phyloP scores from a whole-genome alignment of 2,113 vertebrate genomes.

The Alligator sinensis region DNA sequence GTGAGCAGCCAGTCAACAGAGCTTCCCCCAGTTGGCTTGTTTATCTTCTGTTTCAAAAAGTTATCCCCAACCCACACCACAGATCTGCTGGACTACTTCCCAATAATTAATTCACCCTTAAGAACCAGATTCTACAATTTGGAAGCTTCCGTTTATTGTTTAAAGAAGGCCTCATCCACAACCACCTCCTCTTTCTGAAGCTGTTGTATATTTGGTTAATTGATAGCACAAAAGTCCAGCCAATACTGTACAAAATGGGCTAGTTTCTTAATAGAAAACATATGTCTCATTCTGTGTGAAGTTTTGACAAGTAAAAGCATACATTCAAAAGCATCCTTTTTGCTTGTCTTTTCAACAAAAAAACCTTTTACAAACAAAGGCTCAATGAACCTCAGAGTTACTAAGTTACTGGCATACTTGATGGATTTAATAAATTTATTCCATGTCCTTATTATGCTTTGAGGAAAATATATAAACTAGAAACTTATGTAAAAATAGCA shows the following conservation, averaged over 20 bases:
- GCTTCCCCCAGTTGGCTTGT: no score
- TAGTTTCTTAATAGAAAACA: constrained; percentile 55
- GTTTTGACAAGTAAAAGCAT: constrained; percentile 21
- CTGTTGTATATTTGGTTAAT: constrained; percentile 34
- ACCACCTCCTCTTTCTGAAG: neutral
- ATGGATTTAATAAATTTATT: neutral
- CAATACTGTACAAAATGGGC: constrained; percentile 1
- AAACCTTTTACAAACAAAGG: neutral
- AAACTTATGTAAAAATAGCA: neutral
- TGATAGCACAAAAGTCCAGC: constrained; percentile 18
- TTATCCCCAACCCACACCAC: no score
- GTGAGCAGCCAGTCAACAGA: no score
- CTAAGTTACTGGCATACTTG: neutral
- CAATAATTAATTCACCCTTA: no score
- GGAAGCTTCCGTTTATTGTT: no score
- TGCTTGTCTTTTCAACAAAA: constrained; percentile 22
- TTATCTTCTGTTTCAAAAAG: no score
- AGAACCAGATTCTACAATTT: no score
- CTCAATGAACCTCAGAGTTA: neutral
- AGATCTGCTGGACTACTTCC: no score
- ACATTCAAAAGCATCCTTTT: constrained; percentile 57
- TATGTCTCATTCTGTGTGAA: constrained; percentile 14
- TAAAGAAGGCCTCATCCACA: no score
- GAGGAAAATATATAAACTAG: neutral
- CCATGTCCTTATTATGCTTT: neutral